These are phyloP conservation scores for Bugula neritina DNA, from an alignment of 2,888 invertebrate genomes.

Conservation along the genomic window DNA sequence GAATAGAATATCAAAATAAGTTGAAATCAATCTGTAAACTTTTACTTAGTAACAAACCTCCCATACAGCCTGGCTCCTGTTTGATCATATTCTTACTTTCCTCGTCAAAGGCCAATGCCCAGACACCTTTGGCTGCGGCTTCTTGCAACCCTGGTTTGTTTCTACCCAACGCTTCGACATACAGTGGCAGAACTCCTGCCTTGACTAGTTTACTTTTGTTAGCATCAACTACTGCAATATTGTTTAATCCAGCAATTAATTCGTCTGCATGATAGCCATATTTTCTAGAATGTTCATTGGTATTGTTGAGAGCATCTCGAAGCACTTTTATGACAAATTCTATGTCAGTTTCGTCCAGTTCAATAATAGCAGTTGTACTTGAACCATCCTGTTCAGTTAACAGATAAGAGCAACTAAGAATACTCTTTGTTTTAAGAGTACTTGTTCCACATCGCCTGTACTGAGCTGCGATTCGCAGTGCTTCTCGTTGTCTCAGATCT, in stretches of 20 bases:
- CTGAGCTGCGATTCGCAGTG: background rate
- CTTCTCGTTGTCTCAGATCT: background rate
- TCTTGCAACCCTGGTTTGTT: constrained; percentile 3
- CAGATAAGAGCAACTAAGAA: constrained; percentile 14
- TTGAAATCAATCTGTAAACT: too few species aligned
- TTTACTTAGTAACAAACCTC: too few species aligned
- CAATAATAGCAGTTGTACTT: background rate
- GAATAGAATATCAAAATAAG: too few species aligned
- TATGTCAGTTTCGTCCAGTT: constrained; percentile 7
- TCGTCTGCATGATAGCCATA: constrained; percentile 38
- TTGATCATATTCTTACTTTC: background rate
- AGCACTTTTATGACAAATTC: constrained; percentile 23
- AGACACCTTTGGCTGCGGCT: constrained; percentile 25
- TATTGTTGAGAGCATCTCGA: background rate
- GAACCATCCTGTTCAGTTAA: constrained; percentile 4
- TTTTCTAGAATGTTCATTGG: constrained; percentile 32
- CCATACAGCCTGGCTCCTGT: background rate
- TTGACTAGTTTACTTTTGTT: constrained; percentile 18
- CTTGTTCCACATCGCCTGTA: background rate
- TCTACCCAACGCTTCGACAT: constrained; percentile 4
- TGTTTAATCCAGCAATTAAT: constrained; percentile 36
- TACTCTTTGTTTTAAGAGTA: constrained; percentile 23
- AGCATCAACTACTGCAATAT: constrained; percentile 28
- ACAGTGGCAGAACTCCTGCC: constrained; percentile 21
- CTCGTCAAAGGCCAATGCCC: constrained; percentile 24